A percentile compares a stretch with the other conserved stretches of the same genome.
Evolutionary conservation across 2,888 invertebrate species (phyloP).

Genomic region (Agonum fuliginosum): DNA sequence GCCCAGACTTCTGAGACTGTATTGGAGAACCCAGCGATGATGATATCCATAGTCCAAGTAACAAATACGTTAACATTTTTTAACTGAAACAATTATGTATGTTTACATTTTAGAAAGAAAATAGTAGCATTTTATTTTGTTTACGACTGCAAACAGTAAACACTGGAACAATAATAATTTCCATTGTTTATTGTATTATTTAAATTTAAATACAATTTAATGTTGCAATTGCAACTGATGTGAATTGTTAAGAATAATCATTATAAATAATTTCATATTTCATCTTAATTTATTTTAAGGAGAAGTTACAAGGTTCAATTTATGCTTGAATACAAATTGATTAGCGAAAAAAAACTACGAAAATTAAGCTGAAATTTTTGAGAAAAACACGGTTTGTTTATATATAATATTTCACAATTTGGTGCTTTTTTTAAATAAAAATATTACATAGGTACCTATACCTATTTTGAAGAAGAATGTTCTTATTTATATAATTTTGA

Average conservation of each 20-base stretch:
- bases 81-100: slow-evolving; percentile 12
- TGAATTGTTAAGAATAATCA: slow-evolving; percentile 5
- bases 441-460: too few relatives aligned
- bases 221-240: slow-evolving; percentile 1
- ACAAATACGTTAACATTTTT: slow-evolving; percentile 41
- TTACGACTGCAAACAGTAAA: not conserved
- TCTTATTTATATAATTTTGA: too few relatives aligned
- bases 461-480: too few relatives aligned
- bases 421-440: too few relatives aligned
- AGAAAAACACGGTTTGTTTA: too few relatives aligned
- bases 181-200: slow-evolving; percentile 21
- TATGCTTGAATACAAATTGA: too few relatives aligned
- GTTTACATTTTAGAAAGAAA: slow-evolving; percentile 1
- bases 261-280: too few relatives aligned
- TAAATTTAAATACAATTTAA: slow-evolving; percentile 13
- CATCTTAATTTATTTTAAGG: too few relatives aligned
- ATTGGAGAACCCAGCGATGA: slow-evolving; percentile 10
- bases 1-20: slow-evolving; percentile 20
- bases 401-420: too few relatives aligned
- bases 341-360: too few relatives aligned
- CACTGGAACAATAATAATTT: not conserved
- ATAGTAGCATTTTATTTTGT: not conserved
- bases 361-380: too few relatives aligned
- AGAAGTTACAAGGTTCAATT: too few relatives aligned
- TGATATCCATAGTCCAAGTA: slow-evolving; percentile 38